phyloP scores from a whole-genome alignment of 2,888 invertebrate genomes.

The Acleris cristana region DNA sequence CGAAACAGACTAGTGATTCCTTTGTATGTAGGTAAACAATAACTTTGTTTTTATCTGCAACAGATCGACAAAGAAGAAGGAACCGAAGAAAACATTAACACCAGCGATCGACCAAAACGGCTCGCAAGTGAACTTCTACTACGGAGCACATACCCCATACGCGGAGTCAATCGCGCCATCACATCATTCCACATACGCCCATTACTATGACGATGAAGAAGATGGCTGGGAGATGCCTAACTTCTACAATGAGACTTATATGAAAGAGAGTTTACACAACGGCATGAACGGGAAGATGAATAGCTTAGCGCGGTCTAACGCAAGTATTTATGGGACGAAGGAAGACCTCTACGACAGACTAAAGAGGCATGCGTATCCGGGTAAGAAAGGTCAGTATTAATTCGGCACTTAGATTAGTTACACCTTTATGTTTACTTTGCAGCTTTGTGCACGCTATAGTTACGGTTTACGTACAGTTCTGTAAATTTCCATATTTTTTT shows the following conservation, averaged over 20 bases:
- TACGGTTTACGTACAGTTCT: constrained; percentile 5
- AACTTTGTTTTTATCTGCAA: constrained; percentile 9
- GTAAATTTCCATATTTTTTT: background rate
- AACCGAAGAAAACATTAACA: constrained; percentile 95
- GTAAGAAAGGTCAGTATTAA: constrained; percentile 93
- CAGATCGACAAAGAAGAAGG: constrained; percentile 93
- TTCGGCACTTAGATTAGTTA: constrained; percentile 72
- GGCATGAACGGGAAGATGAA: constrained; percentile 94
- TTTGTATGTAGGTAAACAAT: background rate
- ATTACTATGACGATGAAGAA: constrained; percentile 97
- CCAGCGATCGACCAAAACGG: constrained; percentile 96
- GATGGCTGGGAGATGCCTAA: constrained; percentile 99
- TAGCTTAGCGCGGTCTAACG: constrained; percentile 95
- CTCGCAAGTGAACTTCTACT: constrained; percentile 97
- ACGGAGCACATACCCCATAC: constrained; percentile 96
- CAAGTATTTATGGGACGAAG: constrained; percentile 97
- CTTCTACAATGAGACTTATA: constrained; percentile 97
- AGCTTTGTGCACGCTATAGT: constrained; percentile 47
- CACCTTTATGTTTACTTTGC: constrained; percentile 57
- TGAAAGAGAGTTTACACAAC: constrained; percentile 96
- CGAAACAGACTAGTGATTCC: too few relatives aligned
- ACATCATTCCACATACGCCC: constrained; percentile 97
- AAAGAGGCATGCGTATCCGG: constrained; percentile 96
- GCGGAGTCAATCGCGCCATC: constrained; percentile 97
- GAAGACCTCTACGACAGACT: constrained; percentile 97